phyloP scores from a whole-genome alignment of 2,113 vertebrate genomes.

The Ranitomeya variabilis region DNA sequence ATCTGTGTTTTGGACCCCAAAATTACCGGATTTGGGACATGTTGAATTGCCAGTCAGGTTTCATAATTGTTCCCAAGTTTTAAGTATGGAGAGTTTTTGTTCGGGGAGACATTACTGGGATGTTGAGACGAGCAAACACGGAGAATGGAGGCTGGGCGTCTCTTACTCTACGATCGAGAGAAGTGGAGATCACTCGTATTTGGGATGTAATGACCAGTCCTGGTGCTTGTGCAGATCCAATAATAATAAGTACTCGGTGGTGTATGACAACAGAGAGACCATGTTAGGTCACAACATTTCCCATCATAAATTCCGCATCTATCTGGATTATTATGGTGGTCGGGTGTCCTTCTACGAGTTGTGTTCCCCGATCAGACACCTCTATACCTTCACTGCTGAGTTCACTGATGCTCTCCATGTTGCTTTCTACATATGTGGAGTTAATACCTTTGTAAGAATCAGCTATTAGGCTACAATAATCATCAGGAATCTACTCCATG shows the following conservation, averaged over 20 bases:
- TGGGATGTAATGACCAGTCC: constrained; percentile 14
- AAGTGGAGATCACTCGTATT: neutral
- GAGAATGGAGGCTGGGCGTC: neutral
- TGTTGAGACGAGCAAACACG: neutral
- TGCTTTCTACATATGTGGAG: neutral
- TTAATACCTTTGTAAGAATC: neutral
- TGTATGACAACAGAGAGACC: neutral
- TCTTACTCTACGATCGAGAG: neutral
- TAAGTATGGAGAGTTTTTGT: neutral
- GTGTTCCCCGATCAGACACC: neutral
- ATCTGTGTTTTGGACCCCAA: neutral
- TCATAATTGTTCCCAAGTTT: neutral
- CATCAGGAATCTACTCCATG: neutral
- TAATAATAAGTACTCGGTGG: neutral
- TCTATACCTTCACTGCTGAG: neutral
- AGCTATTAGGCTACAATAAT: neutral
- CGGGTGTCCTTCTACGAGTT: neutral
- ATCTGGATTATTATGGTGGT: neutral
- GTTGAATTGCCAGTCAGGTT: neutral
- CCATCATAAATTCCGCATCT: neutral
- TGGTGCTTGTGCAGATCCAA: constrained; percentile 6
- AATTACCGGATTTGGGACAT: neutral
- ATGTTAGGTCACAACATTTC: neutral
- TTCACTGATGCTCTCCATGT: neutral
- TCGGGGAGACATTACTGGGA: neutral